A percentile compares a stretch with the other conserved stretches of the same genome.
phyloP scores from a whole-genome alignment of 2,113 vertebrate genomes.

The Illadopsis cleaveri region DNA sequence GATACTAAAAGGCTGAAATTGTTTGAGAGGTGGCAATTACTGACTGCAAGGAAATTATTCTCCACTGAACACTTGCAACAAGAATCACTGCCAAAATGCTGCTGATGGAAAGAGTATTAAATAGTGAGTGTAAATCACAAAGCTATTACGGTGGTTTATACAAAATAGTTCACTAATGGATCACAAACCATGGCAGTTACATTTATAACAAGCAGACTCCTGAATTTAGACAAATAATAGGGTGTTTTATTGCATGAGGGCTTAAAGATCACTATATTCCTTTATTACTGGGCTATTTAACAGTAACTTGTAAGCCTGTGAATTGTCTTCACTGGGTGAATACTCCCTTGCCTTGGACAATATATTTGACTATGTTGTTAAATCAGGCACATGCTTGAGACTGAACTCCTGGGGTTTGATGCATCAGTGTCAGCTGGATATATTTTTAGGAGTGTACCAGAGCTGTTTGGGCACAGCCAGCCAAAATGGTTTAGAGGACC shows the following conservation, averaged over 20 bases:
- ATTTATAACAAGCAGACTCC: neutral
- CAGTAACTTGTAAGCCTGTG: neutral
- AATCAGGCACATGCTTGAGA: neutral
- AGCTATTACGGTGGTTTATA: neutral
- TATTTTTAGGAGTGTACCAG: neutral
- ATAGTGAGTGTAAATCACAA: slow-evolving; percentile 6
- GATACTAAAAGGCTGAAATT: neutral
- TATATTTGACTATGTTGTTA: neutral
- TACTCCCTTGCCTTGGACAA: neutral
- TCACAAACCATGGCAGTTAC: neutral
- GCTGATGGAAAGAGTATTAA: slow-evolving; percentile 9
- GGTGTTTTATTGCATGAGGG: neutral
- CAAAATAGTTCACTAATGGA: neutral
- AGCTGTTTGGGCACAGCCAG: neutral
- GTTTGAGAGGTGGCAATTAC: slow-evolving; percentile 34
- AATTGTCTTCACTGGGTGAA: neutral
- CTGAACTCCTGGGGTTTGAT: neutral
- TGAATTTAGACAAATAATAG: neutral
- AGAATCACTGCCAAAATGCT: slow-evolving; percentile 29
- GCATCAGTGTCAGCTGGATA: neutral
- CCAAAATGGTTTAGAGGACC: neutral
- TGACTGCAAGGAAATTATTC: neutral
- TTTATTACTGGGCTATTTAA: neutral
- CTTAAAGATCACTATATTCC: neutral
- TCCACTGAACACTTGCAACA: neutral